phyloP scores from a whole-genome alignment of 2,113 vertebrate genomes.

The Dendrocopos noguchii region DNA sequence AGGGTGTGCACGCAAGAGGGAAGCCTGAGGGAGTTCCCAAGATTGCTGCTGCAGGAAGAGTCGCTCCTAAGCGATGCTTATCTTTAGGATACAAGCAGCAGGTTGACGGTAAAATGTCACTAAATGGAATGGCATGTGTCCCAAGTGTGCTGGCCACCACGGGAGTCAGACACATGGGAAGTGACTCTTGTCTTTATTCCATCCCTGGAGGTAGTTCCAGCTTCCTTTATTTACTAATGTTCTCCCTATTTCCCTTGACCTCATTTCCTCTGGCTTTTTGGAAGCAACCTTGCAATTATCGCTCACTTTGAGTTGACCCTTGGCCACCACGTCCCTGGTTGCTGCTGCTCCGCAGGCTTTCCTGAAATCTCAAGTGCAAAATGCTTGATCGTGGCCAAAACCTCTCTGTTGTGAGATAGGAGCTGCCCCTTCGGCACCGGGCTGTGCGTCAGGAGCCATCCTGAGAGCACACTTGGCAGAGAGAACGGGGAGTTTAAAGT shows the following conservation, averaged over 20 bases:
- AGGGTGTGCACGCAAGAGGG: not conserved
- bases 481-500: not conserved
- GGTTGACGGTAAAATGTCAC: constrained; percentile 56
- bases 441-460: not conserved
- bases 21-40: constrained; percentile 57
- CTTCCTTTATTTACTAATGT: constrained; percentile 71
- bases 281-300: constrained; percentile 57
- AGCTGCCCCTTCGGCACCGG: not conserved
- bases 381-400: not conserved
- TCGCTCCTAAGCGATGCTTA: constrained; percentile 53
- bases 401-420: not conserved
- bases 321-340: not conserved
- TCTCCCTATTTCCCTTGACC: constrained; percentile 72
- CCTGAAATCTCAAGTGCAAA: constrained; percentile 37
- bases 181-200: constrained; percentile 68
- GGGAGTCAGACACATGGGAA: constrained; percentile 66
- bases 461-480: not conserved
- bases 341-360: constrained; percentile 8
- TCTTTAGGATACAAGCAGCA: constrained; percentile 64
- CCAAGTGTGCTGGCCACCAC: constrained; percentile 47
- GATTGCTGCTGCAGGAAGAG: constrained; percentile 50
- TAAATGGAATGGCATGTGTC: constrained; percentile 59
- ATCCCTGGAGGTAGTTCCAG: constrained; percentile 65
- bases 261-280: constrained; percentile 59
- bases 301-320: constrained; percentile 49